Evolutionary conservation across 2,113 vertebrate genomes (phyloP).

Genomic region (Gymnobelideus leadbeateri): DNA sequence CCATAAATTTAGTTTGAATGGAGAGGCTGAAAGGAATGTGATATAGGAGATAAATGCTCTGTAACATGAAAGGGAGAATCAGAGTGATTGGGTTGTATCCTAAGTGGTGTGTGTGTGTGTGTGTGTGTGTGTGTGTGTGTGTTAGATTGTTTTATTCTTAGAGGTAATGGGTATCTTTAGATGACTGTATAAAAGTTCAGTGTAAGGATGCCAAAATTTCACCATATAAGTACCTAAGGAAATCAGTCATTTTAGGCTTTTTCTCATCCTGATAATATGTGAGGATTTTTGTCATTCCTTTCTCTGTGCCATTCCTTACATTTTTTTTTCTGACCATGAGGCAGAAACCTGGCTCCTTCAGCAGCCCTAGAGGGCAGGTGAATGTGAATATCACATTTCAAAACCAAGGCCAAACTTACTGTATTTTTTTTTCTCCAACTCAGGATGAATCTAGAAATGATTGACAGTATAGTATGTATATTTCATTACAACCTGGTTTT

Average conservation of each 20-base stretch:
- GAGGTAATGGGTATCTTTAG: neutral
- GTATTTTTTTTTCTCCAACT: conserved; percentile 3
- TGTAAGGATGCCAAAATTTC: neutral
- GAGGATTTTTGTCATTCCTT: conserved; percentile 27
- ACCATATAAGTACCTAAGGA: neutral
- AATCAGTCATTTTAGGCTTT: neutral
- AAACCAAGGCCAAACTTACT: conserved; percentile 4
- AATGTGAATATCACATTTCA: neutral
- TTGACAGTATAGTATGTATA: neutral
- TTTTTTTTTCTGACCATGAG: neutral
- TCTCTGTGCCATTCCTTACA: neutral
- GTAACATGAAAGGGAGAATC: neutral
- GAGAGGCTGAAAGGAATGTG: conserved; percentile 6
- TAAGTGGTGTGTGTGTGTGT: neutral
- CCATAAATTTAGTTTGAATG: conserved; percentile 5
- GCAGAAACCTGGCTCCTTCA: neutral
- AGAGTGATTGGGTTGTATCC: conserved; percentile 36
- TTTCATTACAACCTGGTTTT: conserved; percentile 21
- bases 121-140: neutral
- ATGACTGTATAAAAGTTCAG: neutral
- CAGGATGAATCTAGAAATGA: neutral
- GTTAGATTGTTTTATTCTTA: conserved; percentile 1
- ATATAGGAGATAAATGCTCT: neutral
- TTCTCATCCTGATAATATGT: neutral
- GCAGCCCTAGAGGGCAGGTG: neutral